Base-by-base conservation (phyloP, 2,888 invertebrate species). In the Polydrusus tereticollis region DNA sequence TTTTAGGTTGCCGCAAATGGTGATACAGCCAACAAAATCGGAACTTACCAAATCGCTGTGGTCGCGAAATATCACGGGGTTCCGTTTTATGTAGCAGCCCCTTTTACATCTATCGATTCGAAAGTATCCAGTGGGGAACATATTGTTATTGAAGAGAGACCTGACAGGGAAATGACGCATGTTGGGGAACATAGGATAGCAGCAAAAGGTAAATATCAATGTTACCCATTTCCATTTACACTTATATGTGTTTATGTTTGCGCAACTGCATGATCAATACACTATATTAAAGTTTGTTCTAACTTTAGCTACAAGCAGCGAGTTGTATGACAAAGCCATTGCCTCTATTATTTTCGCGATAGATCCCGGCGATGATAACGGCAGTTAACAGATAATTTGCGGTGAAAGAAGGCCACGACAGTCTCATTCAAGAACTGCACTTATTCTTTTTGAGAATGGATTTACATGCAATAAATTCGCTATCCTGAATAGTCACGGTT, bases 11-110 rank as follows among this genome's bases (percentile, higher is more conserved):
- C 95, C 12, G 92, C 93, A 1, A 99, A 99, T 86, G 99, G 99
- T 0, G 99, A 99, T 85, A 98, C 98, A 0, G 99, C 99, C 0
- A 99, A 99, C 85, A 99, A 99, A 90, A 98, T 99, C 82, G 99
- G 98, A 80, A 97, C 97, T 12, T 97, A 96, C 84, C 96, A 97
- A 88, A 93, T 99, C 82, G 97, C 98, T 0, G 94, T 99, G 58
- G 88, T 94, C 52, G 97, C 98, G 0, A 93, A 94, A 81, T 88
- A 96, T 85, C 98, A 99, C 83, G 89, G 89, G 33, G 93, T 99
- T 72, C 97, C 98, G 65, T 99, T 99, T 85, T 99, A 95, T 85
- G 93, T 99, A 20, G 98, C 97, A 1, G 97, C 98, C 3, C 98
- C 99, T 0, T 89, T 93, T 57, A 96, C 97, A 3, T 94, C 98